Percentiles rank a stretch among this genome's conserved stretches.
Evolutionary conservation across 2,797 vertebrate species (phyloP).

Genomic region (Acipenser transmontanus): DNA sequence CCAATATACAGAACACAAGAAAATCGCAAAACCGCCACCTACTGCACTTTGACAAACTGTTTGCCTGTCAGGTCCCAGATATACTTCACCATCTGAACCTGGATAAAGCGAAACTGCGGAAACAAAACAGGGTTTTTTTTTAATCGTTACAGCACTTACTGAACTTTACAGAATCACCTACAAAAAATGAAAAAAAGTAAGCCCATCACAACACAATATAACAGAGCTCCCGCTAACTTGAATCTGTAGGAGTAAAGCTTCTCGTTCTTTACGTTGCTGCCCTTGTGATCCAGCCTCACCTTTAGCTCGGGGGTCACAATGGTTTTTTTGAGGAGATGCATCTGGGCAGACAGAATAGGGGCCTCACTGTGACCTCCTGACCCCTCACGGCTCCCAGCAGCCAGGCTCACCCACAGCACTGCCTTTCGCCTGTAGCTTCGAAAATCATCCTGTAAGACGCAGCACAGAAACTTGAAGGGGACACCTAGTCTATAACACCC

Average conservation of each 20-base stretch:
- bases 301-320: constrained; percentile 49
- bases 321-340: constrained; percentile 50
- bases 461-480: neutral
- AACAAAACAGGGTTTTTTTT: too few species aligned
- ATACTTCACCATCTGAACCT: constrained; percentile 61
- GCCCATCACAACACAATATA: too few species aligned
- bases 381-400: constrained; percentile 20
- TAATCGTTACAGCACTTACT: too few species aligned
- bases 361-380: constrained; percentile 13
- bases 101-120: constrained; percentile 54
- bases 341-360: constrained; percentile 30
- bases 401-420: constrained; percentile 47
- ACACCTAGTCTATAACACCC: too few species aligned
- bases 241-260: too few species aligned
- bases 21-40: constrained; percentile 30
- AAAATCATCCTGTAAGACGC: constrained; percentile 56
- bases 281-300: constrained; percentile 35
- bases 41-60: constrained; percentile 60
- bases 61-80: constrained; percentile 55
- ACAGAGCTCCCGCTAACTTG: too few species aligned
- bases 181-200: too few species aligned
- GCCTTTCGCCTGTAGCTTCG: constrained; percentile 49
- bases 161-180: too few species aligned
- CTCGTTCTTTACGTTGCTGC: too few species aligned
- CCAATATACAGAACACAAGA: too few species aligned